Evolutionary conservation across 1,140 invertebrate genomes (phyloP).

Genomic region (Melanaphis sacchari): DNA sequence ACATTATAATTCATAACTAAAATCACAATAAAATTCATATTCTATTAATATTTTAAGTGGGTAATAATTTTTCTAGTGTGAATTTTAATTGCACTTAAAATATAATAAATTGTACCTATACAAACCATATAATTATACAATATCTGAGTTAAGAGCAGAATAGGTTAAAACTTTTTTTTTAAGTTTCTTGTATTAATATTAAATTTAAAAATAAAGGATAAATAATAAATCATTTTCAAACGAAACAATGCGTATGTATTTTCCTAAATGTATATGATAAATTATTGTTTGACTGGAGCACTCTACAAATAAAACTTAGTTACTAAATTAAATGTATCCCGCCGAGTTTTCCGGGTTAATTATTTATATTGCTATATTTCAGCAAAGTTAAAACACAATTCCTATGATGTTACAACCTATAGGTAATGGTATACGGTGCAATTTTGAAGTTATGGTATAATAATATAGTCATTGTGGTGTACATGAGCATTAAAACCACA

Average conservation of each 20-base stretch:
- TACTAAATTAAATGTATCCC: constrained; percentile 12
- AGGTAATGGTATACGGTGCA: neutral
- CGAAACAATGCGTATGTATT: neutral
- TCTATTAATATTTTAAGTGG: neutral
- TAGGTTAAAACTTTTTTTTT: neutral
- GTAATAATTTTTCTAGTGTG: neutral
- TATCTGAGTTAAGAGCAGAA: neutral
- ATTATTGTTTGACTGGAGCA: neutral
- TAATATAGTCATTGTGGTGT: neutral
- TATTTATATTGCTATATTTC: neutral
- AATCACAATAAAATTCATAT: neutral
- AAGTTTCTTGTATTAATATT: neutral
- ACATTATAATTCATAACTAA: neutral
- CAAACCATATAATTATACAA: neutral
- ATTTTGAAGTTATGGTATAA: neutral
- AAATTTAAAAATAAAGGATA: neutral
- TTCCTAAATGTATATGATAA: neutral
- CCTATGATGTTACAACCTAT: neutral
- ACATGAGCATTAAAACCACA: neutral
- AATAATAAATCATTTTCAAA: neutral
- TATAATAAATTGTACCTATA: neutral
- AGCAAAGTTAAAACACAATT: neutral
- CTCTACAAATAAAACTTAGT: neutral
- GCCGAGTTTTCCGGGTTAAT: neutral
- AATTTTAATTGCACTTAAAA: neutral